A percentile compares a stretch with the other conserved stretches of the same genome.
Conservation (phyloP, 2,113 vertebrate genomes). For the Dendrocopos noguchii region DNA sequence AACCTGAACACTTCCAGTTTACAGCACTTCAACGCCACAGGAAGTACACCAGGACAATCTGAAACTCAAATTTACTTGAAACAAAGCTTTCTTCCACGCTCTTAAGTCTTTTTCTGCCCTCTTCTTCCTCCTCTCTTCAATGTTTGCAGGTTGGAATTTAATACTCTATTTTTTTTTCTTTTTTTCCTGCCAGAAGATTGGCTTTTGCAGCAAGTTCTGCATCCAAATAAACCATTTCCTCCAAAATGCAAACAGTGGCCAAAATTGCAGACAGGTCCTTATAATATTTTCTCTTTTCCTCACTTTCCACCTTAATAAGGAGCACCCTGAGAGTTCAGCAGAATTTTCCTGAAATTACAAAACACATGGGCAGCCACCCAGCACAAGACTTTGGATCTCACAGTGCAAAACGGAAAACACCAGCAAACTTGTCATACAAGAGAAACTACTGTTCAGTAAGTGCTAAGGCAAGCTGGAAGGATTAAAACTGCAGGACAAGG, state of each 20-base stretch:
- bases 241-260: background rate
- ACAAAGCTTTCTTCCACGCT: slow-evolving; percentile 13
- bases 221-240: slow-evolving; percentile 16
- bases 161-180: background rate
- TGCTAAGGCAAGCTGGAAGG: background rate
- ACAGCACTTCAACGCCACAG: background rate
- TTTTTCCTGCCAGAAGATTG: background rate
- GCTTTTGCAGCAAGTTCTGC: background rate
- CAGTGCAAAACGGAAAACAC: background rate
- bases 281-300: background rate
- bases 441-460: background rate
- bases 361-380: background rate
- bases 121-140: slow-evolving; percentile 1
- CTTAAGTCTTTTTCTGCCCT: slow-evolving; percentile 8
- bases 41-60: background rate
- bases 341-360: background rate
- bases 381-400: background rate
- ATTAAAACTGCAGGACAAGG: background rate
- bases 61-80: slow-evolving; percentile 31
- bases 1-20: slow-evolving; percentile 28
- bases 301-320: background rate
- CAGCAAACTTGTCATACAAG: background rate
- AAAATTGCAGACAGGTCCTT: slow-evolving; percentile 13
- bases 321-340: background rate
- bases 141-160: background rate